phyloP scores from a whole-genome alignment of 2,888 invertebrate genomes.

The Polyommatus icarus region DNA sequence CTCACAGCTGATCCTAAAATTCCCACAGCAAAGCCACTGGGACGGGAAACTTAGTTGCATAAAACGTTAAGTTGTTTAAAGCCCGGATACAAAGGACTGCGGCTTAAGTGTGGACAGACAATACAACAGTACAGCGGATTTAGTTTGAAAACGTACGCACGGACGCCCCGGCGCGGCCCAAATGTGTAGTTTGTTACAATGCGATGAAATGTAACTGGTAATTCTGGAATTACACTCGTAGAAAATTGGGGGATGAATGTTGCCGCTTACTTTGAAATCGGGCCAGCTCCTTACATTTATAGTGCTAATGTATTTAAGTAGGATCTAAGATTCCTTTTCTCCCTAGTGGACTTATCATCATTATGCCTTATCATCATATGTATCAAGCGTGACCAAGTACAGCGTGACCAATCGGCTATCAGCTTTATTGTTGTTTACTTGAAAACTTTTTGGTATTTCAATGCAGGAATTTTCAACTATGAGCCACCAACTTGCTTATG shows the following conservation, averaged over 20 bases:
- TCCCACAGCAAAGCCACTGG: neutral
- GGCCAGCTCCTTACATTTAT: neutral
- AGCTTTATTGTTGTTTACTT: no score
- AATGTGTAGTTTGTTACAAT: neutral
- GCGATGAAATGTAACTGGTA: neutral
- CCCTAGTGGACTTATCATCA: no score
- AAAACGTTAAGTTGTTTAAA: conserved; percentile 14
- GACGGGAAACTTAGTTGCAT: neutral
- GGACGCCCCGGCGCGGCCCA: neutral
- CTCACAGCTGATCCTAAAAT: neutral
- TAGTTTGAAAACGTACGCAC: neutral
- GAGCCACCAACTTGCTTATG: no score
- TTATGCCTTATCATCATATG: no score
- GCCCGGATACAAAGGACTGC: neutral
- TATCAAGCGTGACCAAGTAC: no score
- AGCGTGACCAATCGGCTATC: no score
- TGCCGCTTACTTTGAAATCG: neutral
- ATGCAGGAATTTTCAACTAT: no score
- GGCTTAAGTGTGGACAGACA: neutral
- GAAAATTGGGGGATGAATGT: neutral
- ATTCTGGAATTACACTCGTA: neutral
- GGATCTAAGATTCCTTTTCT: neutral
- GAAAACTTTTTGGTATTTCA: no score
- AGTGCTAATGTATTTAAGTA: neutral
- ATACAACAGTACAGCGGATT: neutral